phyloP scores from a whole-genome alignment of 2,888 invertebrate species.

The Chironomus tentans region DNA sequence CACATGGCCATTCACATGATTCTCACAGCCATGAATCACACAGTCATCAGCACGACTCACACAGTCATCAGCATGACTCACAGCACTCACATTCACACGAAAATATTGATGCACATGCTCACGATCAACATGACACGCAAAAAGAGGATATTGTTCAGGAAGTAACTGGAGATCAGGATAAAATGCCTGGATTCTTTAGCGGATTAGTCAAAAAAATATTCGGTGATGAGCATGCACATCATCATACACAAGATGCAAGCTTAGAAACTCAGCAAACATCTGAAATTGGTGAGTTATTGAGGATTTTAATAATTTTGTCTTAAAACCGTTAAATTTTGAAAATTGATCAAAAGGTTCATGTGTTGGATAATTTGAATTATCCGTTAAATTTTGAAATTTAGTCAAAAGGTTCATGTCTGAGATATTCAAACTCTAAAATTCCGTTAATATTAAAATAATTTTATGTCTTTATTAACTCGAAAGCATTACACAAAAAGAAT shows the following conservation, averaged over 20 bases:
- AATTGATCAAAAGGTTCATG: no score
- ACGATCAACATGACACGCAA: background rate
- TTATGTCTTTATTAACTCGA: no score
- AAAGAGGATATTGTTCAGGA: background rate
- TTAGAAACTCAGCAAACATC: background rate
- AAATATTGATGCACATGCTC: background rate
- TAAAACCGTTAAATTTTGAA: no score
- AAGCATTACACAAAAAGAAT: no score
- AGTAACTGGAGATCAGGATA: background rate
- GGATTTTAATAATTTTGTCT: no score
- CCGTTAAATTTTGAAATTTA: no score
- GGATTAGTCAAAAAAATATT: slow-evolving; percentile 9
- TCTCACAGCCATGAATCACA: background rate
- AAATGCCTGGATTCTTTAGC: slow-evolving; percentile 21
- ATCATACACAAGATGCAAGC: background rate
- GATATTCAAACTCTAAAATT: no score
- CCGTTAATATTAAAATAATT: no score
- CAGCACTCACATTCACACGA: background rate
- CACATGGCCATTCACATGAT: background rate
- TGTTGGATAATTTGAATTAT: no score
- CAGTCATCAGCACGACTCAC: background rate
- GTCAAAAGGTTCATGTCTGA: no score
- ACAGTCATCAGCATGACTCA: background rate
- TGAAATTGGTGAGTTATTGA: background rate
- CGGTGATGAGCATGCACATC: background rate